Conservation (phyloP, 2,113 vertebrate species). For the Phaetusa simplex region DNA sequence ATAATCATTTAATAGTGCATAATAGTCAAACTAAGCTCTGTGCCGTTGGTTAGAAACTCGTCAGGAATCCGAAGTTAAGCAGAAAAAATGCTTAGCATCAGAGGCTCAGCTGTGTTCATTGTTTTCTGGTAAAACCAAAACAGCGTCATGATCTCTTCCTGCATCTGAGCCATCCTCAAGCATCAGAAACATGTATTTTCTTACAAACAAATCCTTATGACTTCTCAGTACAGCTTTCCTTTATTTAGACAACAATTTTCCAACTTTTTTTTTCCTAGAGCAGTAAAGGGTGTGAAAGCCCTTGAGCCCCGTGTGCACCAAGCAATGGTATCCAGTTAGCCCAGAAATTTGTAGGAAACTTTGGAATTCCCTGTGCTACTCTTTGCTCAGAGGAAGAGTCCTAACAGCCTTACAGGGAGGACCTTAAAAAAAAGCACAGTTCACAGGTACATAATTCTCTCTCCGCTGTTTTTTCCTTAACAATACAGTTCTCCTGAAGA, state of each 20-base stretch:
- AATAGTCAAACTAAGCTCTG: not conserved
- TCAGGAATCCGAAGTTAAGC: not conserved
- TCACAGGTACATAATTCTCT: not conserved
- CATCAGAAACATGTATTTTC: not conserved
- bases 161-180: not conserved
- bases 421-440: not conserved
- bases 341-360: not conserved
- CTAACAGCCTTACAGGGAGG: not conserved
- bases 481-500: not conserved
- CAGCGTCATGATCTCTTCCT: not conserved
- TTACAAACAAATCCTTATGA: not conserved
- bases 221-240: not conserved
- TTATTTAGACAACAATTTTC: not conserved
- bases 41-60: not conserved
- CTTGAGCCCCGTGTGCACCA: accelerated
- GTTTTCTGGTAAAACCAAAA: conserved; percentile 47
- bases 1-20: not conserved
- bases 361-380: not conserved
- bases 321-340: not conserved
- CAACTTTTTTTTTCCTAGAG: not conserved
- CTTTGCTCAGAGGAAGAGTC: not conserved
- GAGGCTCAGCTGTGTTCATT: conserved; percentile 9
- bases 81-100: conserved; percentile 2
- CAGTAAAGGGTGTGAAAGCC: not conserved
- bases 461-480: not conserved